A percentile compares a stretch with the other conserved stretches of the same genome.
Conservation (phyloP, 1,140 invertebrate genomes). For the Himalopsyche phryganea region DNA sequence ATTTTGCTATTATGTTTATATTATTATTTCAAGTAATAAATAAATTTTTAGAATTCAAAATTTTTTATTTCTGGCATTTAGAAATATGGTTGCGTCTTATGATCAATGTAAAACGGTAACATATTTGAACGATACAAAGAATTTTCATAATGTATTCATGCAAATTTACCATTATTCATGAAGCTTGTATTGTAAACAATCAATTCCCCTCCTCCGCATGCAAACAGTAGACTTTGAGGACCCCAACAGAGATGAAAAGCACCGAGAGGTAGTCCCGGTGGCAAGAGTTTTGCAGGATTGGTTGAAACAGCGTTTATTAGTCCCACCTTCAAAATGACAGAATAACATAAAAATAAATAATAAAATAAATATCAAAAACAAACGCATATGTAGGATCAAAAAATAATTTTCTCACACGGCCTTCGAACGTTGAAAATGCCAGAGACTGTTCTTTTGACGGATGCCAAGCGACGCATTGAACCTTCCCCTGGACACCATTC, state of each 20-base stretch:
- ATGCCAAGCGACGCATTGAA: constrained; percentile 73
- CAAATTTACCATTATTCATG: constrained; percentile 44
- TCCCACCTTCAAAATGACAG: constrained; percentile 47
- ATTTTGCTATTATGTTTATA: too few species aligned
- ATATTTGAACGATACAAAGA: too few species aligned
- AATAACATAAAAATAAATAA: not conserved
- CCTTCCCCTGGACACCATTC: constrained; percentile 71
- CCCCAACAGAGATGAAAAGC: constrained; percentile 45
- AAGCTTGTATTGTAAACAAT: constrained; percentile 48
- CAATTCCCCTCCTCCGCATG: constrained; percentile 50
- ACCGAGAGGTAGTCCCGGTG: constrained; percentile 34
- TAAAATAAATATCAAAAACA: too few species aligned
- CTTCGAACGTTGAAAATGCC: constrained; percentile 74
- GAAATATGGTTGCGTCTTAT: too few species aligned
- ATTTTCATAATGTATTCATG: too few species aligned
- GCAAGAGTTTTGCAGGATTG: constrained; percentile 36
- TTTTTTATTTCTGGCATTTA: too few species aligned
- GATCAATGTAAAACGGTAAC: too few species aligned
- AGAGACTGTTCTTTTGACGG: constrained; percentile 68
- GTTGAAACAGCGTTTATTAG: constrained; percentile 47
- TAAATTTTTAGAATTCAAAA: too few species aligned
- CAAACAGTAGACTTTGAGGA: constrained; percentile 46
- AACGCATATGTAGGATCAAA: too few species aligned
- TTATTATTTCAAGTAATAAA: too few species aligned
- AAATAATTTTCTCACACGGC: constrained; percentile 58